Evolutionary conservation across 1,140 invertebrate species (phyloP), one percentile per base, ranked within the genome.

Genomic region (Alviniconcha marisindica): DNA sequence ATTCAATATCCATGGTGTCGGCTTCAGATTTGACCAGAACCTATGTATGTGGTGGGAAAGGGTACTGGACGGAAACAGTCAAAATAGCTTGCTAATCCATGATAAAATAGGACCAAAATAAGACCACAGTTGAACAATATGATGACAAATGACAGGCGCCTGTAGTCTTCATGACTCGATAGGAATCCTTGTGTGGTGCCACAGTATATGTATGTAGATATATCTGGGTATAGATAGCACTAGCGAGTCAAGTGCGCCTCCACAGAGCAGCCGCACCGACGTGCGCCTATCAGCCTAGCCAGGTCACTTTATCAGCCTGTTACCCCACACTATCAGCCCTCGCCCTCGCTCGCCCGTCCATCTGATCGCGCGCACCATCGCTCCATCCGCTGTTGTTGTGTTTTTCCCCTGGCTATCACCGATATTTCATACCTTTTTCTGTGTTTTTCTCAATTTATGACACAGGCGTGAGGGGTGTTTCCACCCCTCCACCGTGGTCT

Each of bases 401-500:
- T 12, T n/a, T n/a, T n/a, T n/a, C n/a, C n/a, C n/a, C n/a, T n/a
- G 40, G 73, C 42, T 36, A 54, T 51, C 77, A 18, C 54, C 28
- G 77, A 78, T 78, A 78, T 60, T 31, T n/a, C 51, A 28, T 31
- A 78, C 77, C 63, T 60, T 78, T 78, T 78, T 78, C 77, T 60
- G 77, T 78, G 54, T 51, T 60, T 78, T 60, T 78, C 77, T 42
- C 21, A 78, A 78, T 78, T 78, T 78, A 78, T 78, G 77, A 78
- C 77, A 78, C 40, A 76, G 18, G 77, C 77, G 51, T 21, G n/a
- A 38, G 63, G 63, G 77, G 77, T 78, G 77, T 78, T 78, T 38
- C 51, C 31, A 14, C 33, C 31, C n/a, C 44, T 44, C 36, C 31
- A 51, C 77, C 77, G 54, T 54, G 15, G 10, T 31, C 33, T 31